Evolutionary conservation across 2,113 vertebrate genomes (phyloP).

Genomic region (Clarias gariepinus): DNA sequence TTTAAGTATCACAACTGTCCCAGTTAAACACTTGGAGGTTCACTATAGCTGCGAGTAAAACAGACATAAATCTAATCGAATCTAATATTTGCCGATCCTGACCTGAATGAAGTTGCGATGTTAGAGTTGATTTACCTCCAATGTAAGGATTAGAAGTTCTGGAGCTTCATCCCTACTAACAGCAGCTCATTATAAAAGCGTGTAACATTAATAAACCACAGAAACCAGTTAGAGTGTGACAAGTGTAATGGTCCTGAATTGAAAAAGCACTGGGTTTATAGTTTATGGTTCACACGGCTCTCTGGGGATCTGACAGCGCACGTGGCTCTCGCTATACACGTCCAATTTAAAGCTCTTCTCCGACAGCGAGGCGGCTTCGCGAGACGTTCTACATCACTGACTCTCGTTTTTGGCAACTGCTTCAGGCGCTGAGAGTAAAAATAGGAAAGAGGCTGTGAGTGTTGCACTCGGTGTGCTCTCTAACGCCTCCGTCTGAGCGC

Average conservation of each 20-base stretch:
- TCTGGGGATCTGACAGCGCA: not conserved
- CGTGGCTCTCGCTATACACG: not conserved
- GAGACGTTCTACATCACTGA: not conserved
- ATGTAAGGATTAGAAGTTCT: too few species aligned
- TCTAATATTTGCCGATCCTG: not conserved
- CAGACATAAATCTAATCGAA: too few species aligned
- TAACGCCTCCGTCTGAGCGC: not conserved
- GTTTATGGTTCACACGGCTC: not conserved
- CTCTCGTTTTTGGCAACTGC: not conserved
- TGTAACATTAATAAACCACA: not conserved
- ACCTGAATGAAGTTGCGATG: too few species aligned
- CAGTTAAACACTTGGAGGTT: too few species aligned
- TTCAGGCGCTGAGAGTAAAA: not conserved
- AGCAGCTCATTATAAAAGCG: not conserved
- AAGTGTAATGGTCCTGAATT: too few species aligned
- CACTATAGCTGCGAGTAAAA: too few species aligned
- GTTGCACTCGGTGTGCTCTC: not conserved
- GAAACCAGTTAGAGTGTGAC: not conserved
- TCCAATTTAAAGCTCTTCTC: not conserved
- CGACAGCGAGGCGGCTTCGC: not conserved
- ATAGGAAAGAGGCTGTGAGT: not conserved
- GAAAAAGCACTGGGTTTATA: not conserved
- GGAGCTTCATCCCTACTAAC: not conserved
- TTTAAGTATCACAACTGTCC: too few species aligned
- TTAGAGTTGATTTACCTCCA: too few species aligned